Percentiles rank a stretch among this genome's conserved stretches.
Conservation (phyloP, 2,888 invertebrate species). For the Galerucella nymphaeae region DNA sequence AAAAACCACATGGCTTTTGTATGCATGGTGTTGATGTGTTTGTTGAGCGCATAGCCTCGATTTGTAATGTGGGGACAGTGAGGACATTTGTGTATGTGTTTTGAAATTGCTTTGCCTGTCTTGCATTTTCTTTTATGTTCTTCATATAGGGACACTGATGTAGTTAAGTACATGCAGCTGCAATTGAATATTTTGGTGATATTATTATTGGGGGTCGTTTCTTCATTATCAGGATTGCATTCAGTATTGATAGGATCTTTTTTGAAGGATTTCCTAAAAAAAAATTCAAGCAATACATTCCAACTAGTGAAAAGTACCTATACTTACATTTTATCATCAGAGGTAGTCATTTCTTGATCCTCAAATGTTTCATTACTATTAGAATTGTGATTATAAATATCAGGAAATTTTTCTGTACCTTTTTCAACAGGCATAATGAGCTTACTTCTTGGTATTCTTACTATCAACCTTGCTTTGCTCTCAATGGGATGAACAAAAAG, state of each 20-base stretch:
- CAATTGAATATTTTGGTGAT: conserved; percentile 42
- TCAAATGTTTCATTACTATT: conserved; percentile 3
- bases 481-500: conserved; percentile 32
- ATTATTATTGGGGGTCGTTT: background rate
- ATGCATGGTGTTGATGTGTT: conserved; percentile 48
- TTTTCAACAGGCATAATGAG: conserved; percentile 20
- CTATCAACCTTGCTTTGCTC: conserved; percentile 31
- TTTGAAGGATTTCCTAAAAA: conserved; percentile 11
- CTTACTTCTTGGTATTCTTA: conserved; percentile 33
- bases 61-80: conserved; percentile 45
- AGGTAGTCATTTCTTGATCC: conserved; percentile 9
- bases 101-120: conserved; percentile 6
- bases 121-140: conserved; percentile 41
- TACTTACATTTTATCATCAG: conserved; percentile 13
- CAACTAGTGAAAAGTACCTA: background rate
- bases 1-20: conserved; percentile 46
- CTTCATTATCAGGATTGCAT: conserved; percentile 4
- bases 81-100: conserved; percentile 40
- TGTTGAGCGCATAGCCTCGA: conserved; percentile 41
- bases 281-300: background rate
- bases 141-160: conserved; percentile 28
- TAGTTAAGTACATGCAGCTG: conserved; percentile 44
- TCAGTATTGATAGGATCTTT: background rate
- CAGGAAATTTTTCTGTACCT: background rate
- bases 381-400: conserved; percentile 11